Conservation (phyloP, 2,797 vertebrate genomes). For the Taeniopygia guttata region DNA sequence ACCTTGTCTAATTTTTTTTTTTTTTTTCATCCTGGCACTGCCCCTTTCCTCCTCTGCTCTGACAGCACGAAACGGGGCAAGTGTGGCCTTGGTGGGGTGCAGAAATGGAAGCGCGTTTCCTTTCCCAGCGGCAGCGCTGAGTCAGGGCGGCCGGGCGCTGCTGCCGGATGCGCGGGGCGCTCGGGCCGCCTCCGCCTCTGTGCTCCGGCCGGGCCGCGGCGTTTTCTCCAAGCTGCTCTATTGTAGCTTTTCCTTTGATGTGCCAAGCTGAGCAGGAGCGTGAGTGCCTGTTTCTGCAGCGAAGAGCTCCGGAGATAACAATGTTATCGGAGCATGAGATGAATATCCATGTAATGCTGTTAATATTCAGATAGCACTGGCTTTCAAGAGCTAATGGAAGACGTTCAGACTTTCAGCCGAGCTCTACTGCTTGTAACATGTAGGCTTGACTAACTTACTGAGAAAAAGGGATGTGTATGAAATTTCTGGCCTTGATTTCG, state of each 20-base stretch:
- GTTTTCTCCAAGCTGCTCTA: neutral
- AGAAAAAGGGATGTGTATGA: neutral
- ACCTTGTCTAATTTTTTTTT: neutral
- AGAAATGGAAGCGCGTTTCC: constrained; percentile 60
- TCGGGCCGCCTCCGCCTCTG: neutral
- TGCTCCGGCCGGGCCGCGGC: neutral
- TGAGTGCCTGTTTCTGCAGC: neutral
- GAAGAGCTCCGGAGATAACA: neutral
- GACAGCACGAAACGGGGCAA: neutral
- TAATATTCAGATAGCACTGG: neutral
- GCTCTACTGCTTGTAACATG: neutral
- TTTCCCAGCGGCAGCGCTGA: constrained; percentile 70
- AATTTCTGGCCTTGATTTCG: neutral
- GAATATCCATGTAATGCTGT: neutral
- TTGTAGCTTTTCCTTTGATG: constrained; percentile 29
- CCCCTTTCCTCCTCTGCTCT: constrained; percentile 53
- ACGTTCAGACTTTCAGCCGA: neutral
- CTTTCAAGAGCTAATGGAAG: neutral
- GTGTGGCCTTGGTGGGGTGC: constrained; percentile 33
- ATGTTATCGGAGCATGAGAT: neutral
- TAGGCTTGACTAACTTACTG: neutral
- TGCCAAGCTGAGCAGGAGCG: neutral
- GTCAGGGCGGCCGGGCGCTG: constrained; percentile 38
- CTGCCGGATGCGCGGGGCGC: constrained; percentile 33
- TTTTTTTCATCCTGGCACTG: neutral